A percentile compares a stretch with the other conserved stretches of the same genome.
These are phyloP conservation scores for Hemiprocne comata DNA, from an alignment of 2,113 vertebrate species.

Conservation along the genomic window DNA sequence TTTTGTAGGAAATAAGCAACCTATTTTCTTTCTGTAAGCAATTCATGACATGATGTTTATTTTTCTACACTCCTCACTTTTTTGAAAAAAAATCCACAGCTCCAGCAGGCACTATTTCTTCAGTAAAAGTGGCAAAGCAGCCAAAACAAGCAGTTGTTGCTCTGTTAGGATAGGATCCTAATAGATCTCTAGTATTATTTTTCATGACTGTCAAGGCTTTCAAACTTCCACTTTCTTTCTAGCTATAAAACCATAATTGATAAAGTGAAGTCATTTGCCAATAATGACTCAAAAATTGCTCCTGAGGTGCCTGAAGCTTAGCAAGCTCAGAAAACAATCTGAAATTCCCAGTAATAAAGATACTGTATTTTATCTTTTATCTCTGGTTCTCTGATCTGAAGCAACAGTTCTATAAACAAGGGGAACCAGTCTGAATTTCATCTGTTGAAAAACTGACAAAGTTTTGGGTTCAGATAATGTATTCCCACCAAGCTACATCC, in stretches of 20 bases:
- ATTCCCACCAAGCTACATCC: neutral
- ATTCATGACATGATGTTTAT: neutral
- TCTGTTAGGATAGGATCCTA: neutral
- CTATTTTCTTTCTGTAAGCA: neutral
- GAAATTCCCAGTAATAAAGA: neutral
- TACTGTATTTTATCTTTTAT: neutral
- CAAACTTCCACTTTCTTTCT: neutral
- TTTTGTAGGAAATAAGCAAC: neutral
- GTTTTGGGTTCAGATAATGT: neutral
- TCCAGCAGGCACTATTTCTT: neutral
- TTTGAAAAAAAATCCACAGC: neutral
- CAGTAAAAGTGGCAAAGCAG: neutral
- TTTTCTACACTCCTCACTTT: neutral
- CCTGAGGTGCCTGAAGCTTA: neutral
- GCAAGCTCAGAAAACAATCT: neutral
- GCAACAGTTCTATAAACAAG: neutral
- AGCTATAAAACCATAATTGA: neutral
- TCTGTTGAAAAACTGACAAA: neutral
- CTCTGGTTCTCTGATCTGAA: neutral
- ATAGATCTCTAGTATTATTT: neutral
- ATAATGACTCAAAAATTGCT: neutral
- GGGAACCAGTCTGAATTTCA: neutral
- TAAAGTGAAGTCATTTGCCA: neutral
- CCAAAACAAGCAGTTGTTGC: neutral
- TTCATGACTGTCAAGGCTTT: neutral